A percentile compares a stretch with the other conserved stretches of the same genome.
These are phyloP conservation scores for Sebastes minor DNA, from an alignment of 2,797 vertebrate genomes.

Conservation along the genomic window DNA sequence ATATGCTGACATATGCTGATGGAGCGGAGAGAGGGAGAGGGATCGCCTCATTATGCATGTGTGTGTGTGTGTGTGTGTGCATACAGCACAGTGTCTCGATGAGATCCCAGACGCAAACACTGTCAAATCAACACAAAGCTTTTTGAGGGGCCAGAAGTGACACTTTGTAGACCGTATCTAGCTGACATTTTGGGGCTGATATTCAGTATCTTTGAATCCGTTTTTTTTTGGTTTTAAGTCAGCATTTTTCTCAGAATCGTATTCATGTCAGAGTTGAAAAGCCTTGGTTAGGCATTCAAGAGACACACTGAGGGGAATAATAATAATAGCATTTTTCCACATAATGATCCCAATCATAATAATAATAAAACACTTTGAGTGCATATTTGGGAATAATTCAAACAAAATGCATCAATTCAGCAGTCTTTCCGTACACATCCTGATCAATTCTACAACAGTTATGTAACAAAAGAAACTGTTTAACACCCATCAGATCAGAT, in stretches of 20 bases:
- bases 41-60: slow-evolving; percentile 42
- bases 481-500: not conserved
- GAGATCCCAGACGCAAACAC: slow-evolving; percentile 22
- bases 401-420: slow-evolving; percentile 9
- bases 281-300: not conserved
- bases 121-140: slow-evolving; percentile 35
- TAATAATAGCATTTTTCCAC: slow-evolving; percentile 23
- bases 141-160: slow-evolving; percentile 12
- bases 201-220: slow-evolving; percentile 14
- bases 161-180: not conserved
- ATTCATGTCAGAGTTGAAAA: slow-evolving; percentile 9
- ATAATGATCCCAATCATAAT: slow-evolving; percentile 29
- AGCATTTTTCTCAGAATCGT: slow-evolving; percentile 1
- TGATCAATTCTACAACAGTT: not conserved
- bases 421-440: not conserved
- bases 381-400: slow-evolving; percentile 22
- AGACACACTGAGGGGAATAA: slow-evolving; percentile 10
- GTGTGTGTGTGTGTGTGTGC: slow-evolving; percentile 11
- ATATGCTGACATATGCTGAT: slow-evolving; percentile 73
- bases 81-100: not conserved
- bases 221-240: not conserved
- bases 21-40: slow-evolving; percentile 23
- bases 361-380: slow-evolving; percentile 24
- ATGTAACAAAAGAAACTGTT: not conserved
- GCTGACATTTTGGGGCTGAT: slow-evolving; percentile 14